Evolutionary conservation across 2,888 invertebrate genomes (phyloP).

Genomic region (Meganola albula): DNA sequence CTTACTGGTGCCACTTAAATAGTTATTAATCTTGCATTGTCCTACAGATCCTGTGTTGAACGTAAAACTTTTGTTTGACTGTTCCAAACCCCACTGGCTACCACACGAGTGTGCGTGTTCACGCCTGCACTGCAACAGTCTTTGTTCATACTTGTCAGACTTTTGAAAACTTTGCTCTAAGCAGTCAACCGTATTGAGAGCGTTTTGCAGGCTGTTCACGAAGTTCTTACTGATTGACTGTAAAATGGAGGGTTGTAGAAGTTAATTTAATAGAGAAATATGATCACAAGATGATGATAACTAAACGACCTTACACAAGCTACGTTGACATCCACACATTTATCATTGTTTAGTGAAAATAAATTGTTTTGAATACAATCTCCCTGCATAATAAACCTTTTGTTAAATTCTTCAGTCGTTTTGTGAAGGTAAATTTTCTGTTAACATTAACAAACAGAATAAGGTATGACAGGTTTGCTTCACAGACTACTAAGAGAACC

Average conservation of each 20-base stretch:
- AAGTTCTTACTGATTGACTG: slow-evolving; percentile 34
- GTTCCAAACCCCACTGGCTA: slow-evolving; percentile 30
- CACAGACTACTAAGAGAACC: too few relatives aligned
- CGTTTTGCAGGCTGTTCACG: slow-evolving; percentile 47
- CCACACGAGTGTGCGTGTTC: slow-evolving; percentile 44
- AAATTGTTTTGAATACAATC: slow-evolving; percentile 27
- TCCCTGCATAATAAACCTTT: slow-evolving; percentile 25
- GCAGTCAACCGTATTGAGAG: slow-evolving; percentile 41
- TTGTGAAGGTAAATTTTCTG: too few relatives aligned
- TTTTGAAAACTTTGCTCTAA: slow-evolving; percentile 53
- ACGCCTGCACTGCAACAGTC: slow-evolving; percentile 43
- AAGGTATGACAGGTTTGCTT: too few relatives aligned
- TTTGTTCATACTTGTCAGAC: slow-evolving; percentile 48
- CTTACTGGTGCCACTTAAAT: too few relatives aligned
- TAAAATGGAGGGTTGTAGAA: not conserved
- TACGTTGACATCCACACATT: slow-evolving; percentile 38
- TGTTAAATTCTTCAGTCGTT: too few relatives aligned
- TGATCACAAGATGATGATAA: too few relatives aligned
- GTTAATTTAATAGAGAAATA: too few relatives aligned
- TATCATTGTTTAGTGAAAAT: slow-evolving; percentile 33
- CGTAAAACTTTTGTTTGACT: slow-evolving; percentile 15
- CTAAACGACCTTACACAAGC: slow-evolving; percentile 41
- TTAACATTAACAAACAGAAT: too few relatives aligned
- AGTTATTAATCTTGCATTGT: too few relatives aligned
- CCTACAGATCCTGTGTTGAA: too few relatives aligned